A percentile compares a stretch with the other conserved stretches of the same genome.
These are phyloP conservation scores for Drosophila santomea DNA, from an alignment of 1,140 invertebrate genomes.

Conservation along the genomic window DNA sequence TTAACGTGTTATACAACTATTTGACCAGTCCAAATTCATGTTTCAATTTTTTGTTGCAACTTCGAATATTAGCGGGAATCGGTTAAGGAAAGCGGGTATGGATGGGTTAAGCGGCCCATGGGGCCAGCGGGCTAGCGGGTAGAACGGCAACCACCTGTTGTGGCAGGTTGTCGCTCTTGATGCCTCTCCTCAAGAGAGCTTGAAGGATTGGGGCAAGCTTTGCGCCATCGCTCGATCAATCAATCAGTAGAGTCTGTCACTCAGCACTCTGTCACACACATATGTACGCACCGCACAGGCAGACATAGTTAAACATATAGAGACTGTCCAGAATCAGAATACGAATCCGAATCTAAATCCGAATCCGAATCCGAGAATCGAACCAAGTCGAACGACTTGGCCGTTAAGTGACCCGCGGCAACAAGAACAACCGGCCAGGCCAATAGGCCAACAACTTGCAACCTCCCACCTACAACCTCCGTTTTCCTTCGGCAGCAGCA, in stretches of 20 bases:
- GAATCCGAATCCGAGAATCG: slow-evolving; percentile 6
- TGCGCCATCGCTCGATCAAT: slow-evolving; percentile 11
- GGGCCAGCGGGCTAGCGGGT: slow-evolving; percentile 6
- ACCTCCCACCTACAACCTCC: slow-evolving; percentile 39
- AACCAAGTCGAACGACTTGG: slow-evolving; percentile 5
- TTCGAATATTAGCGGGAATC: slow-evolving; percentile 15
- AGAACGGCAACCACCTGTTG: slow-evolving; percentile 35
- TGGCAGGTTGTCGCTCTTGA: slow-evolving; percentile 1
- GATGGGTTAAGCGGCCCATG: not conserved
- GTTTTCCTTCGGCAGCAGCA: slow-evolving; percentile 64
- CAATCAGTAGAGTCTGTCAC: slow-evolving; percentile 13
- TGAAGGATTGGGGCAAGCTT: slow-evolving; percentile 28
- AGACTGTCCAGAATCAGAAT: slow-evolving; percentile 6
- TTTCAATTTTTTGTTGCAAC: slow-evolving; percentile 8
- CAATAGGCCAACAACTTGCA: slow-evolving; percentile 21
- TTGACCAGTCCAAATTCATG: slow-evolving; percentile 24
- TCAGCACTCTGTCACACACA: slow-evolving; percentile 27
- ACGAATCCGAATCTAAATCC: not conserved
- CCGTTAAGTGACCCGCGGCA: not conserved
- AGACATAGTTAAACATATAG: slow-evolving; percentile 8
- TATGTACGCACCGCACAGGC: slow-evolving; percentile 8
- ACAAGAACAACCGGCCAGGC: slow-evolving; percentile 21
- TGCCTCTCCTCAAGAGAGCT: slow-evolving; percentile 22
- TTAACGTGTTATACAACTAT: slow-evolving; percentile 81
- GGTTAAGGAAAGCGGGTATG: not conserved